These are phyloP conservation scores for Pygoscelis antarcticus DNA, from an alignment of 2,113 vertebrate genomes.

Conservation along the genomic window DNA sequence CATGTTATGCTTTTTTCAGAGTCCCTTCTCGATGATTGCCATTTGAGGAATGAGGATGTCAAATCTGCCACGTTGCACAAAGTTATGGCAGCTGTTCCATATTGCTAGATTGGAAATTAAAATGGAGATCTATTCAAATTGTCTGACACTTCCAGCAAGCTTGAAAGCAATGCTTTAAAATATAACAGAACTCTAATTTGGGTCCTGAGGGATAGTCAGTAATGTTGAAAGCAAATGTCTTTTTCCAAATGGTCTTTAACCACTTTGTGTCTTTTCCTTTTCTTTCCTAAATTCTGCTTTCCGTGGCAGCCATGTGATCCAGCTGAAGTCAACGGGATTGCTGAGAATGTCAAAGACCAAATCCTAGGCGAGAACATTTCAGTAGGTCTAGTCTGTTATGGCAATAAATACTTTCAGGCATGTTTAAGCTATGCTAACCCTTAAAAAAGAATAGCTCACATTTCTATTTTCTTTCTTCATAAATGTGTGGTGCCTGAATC, in stretches of 20 bases:
- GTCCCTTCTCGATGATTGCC: conserved; percentile 6
- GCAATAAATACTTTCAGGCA: conserved; percentile 57
- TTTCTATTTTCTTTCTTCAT: conserved; percentile 52
- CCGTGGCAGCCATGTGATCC: not conserved
- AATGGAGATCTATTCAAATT: conserved; percentile 61
- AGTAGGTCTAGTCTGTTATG: conserved; percentile 33
- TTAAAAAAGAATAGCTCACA: conserved; percentile 20
- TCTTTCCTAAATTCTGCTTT: conserved; percentile 10
- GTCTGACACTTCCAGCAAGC: conserved; percentile 57
- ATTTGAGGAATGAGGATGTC: conserved; percentile 28
- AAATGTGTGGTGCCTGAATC: conserved; percentile 12
- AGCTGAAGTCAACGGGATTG: not conserved
- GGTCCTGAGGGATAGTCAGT: conserved; percentile 36
- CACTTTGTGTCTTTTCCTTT: conserved; percentile 24
- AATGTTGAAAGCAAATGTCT: not conserved
- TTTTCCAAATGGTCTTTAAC: conserved; percentile 37
- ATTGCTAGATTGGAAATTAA: conserved; percentile 47
- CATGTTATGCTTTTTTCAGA: conserved; percentile 5
- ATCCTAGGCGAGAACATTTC: not conserved
- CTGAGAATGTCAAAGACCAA: conserved; percentile 31
- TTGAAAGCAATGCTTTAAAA: conserved; percentile 58
- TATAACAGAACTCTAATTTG: conserved; percentile 28
- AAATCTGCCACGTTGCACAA: conserved; percentile 40
- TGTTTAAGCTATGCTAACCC: conserved; percentile 35
- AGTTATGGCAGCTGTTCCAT: conserved; percentile 62